Percentiles rank a stretch among this genome's conserved stretches.
phyloP scores from a whole-genome alignment of 2,113 vertebrate species.

The Melospiza melodia region DNA sequence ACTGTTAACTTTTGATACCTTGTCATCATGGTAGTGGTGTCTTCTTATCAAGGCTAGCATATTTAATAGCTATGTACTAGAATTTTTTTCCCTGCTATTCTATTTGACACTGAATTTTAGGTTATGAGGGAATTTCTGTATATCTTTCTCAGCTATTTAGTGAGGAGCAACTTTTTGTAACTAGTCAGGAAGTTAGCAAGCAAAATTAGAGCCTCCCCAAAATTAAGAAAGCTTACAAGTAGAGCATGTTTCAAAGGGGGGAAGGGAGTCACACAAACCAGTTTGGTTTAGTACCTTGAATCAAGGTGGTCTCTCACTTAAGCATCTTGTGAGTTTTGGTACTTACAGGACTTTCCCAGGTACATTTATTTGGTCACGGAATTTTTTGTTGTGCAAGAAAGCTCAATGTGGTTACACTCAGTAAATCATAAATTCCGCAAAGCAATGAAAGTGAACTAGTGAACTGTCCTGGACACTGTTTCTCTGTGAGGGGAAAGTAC shows the following conservation, averaged over 20 bases:
- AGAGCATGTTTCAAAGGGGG: not conserved
- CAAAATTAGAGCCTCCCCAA: not conserved
- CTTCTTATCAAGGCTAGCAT: not conserved
- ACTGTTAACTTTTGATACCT: not conserved
- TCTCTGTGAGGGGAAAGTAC: not conserved
- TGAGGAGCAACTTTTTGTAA: not conserved
- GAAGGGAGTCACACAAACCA: accelerated
- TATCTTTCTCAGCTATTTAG: not conserved
- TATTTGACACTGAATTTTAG: not conserved
- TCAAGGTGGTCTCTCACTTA: not conserved
- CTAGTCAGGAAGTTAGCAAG: not conserved
- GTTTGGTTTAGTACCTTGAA: not conserved
- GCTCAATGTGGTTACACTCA: not conserved
- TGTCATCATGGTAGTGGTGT: not conserved
- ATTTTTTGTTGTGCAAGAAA: not conserved
- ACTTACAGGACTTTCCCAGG: not conserved
- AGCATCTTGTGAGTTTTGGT: not conserved
- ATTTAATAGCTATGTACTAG: not conserved
- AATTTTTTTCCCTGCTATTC: not conserved
- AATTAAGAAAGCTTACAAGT: not conserved
- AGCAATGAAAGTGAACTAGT: not conserved
- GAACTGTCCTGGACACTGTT: not conserved
- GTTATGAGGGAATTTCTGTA: not conserved
- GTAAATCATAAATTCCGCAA: not conserved
- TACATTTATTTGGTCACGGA: not conserved